These are phyloP conservation scores for Lutjanus argentimaculatus DNA, from an alignment of 2,797 vertebrate genomes.

Conservation along the genomic window DNA sequence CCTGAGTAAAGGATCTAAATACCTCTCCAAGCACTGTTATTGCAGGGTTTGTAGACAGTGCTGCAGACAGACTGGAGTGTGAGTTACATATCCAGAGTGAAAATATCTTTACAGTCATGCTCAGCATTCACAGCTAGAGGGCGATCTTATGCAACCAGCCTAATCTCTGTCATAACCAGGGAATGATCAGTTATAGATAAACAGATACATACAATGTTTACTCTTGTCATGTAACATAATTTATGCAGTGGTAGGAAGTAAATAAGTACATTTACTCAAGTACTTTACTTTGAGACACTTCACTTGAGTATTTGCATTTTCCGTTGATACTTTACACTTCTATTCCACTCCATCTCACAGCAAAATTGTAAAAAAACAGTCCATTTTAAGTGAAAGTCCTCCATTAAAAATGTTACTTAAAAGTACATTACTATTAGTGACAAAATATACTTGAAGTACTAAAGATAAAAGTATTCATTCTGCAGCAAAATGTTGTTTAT, in stretches of 20 bases:
- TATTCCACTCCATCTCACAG: too few relatives aligned
- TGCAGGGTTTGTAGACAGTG: conserved; percentile 11
- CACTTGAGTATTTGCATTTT: background rate
- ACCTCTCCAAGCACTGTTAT: too few relatives aligned
- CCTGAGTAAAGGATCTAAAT: background rate
- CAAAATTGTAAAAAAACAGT: background rate
- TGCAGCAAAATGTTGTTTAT: too few relatives aligned
- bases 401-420: too few relatives aligned
- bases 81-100: conserved; percentile 39
- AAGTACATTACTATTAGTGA: too few relatives aligned
- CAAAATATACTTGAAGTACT: too few relatives aligned
- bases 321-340: background rate
- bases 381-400: too few relatives aligned
- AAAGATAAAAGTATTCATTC: too few relatives aligned
- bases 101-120: conserved; percentile 46
- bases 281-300: background rate
- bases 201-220: background rate
- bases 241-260: background rate
- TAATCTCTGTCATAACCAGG: background rate
- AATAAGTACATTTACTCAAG: too few relatives aligned
- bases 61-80: conserved; percentile 38
- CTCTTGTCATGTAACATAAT: background rate
- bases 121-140: conserved; percentile 56
- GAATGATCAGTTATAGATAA: background rate
- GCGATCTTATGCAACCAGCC: conserved; percentile 46